Base-by-base conservation (phyloP, 2,888 invertebrate species). In the Cosmopolites sordidus region DNA sequence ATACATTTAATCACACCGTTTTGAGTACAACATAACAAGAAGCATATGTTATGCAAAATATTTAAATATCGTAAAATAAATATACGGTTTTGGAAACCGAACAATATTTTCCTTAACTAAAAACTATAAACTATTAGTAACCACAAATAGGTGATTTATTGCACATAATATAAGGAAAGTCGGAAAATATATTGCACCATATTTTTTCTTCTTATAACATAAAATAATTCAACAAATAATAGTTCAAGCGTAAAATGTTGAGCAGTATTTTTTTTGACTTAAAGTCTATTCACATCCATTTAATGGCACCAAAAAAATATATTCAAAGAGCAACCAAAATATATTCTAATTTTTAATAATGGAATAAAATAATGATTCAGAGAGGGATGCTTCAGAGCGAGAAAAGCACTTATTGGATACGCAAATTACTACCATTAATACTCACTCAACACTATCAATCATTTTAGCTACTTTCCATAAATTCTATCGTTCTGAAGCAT, bases 211-310 rank as follows among this genome's bases (percentile, higher is more conserved):
- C 22, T 5, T 22, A 22, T 11, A 33, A 12, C 3, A 12, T 4
- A 33, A 33, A 33, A 2, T 33, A 9, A 33, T 33, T 12, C 11
- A 33, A 33, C n/a, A 33, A 33, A 33, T 33, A 9, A 33, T n/a
- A 33, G 12, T 33, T 33, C 5, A 33, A 43, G 27, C 27, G 27
- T 50, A 39, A 50, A 50, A 46, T 15, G 17, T 52, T 52, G 52
- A 52, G 52, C 52, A 16, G 33, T 33, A n/a, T n/a, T n/a, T n/a
- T n/a, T n/a, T 27, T 22, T 16, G 18, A 43, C 52, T 52, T 52
- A 52, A 46, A 42, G 41, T n/a, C 39, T 46, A 51, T 47, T 48
- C 48, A 52, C 48, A 48, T 48, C 51, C 51, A 51, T 51, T 51
- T 43, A 30, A 52, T 52, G 52, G 52, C 52, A 52, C 52, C 47